Evolutionary conservation across 2,888 invertebrate species (phyloP).

Genomic region (Ophion costatus): DNA sequence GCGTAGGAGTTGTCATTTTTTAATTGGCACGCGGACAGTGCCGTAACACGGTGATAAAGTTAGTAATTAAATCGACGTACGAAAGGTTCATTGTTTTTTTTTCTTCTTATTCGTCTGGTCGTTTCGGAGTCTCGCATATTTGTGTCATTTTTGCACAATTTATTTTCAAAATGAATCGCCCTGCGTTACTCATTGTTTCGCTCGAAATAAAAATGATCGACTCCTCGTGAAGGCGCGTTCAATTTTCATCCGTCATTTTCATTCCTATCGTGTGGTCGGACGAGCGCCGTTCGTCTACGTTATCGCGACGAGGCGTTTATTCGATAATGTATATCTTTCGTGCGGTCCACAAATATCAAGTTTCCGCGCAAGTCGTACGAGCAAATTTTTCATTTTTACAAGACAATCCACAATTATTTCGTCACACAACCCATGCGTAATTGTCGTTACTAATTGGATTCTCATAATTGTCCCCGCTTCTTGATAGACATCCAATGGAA

Average conservation of each 20-base stretch:
- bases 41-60: not conserved
- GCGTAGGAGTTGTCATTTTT: not conserved
- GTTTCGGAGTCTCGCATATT: no score
- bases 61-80: no score
- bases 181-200: not conserved
- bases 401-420: no score
- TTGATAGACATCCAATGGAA: no score
- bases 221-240: not conserved
- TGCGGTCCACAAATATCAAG: not conserved
- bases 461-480: no score
- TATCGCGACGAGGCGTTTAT: slow-evolving; percentile 5
- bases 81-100: no score
- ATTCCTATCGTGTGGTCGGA: not conserved
- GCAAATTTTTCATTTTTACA: no score
- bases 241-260: not conserved
- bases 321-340: not conserved
- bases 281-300: slow-evolving; percentile 1
- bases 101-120: no score
- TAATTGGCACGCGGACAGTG: not conserved
- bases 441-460: no score
- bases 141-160: not conserved
- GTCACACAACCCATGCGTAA: no score
- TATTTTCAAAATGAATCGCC: not conserved
- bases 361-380: no score
- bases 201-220: not conserved